Conservation (phyloP, 2,888 invertebrate genomes). For the Idaea biselata region DNA sequence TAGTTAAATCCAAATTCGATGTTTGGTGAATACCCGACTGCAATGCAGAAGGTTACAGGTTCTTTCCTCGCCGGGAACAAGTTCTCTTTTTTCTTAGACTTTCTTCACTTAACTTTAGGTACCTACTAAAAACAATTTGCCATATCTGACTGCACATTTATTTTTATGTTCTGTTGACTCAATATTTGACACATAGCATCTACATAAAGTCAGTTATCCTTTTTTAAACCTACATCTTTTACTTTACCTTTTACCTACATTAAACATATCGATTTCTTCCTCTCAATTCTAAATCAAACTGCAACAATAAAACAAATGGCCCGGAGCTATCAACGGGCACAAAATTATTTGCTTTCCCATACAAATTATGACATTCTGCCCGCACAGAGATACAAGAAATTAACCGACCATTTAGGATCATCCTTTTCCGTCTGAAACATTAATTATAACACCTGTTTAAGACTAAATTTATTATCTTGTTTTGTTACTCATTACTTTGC, state of each 20-base stretch:
- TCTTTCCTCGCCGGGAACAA: too few relatives aligned
- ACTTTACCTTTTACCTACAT: background rate
- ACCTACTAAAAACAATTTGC: too few relatives aligned
- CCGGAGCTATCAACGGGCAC: conserved; percentile 34
- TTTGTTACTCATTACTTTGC: conserved; percentile 67
- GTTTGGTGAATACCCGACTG: too few relatives aligned
- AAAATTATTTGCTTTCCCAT: conserved; percentile 55
- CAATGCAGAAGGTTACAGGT: too few relatives aligned
- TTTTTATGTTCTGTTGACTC: too few relatives aligned
- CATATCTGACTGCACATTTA: too few relatives aligned
- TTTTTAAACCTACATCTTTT: too few relatives aligned
- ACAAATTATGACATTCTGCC: conserved; percentile 69
- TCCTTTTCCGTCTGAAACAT: conserved; percentile 69
- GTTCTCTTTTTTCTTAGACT: too few relatives aligned
- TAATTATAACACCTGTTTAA: conserved; percentile 79
- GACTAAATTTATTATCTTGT: conserved; percentile 71
- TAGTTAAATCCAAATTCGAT: too few relatives aligned
- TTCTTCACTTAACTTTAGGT: too few relatives aligned
- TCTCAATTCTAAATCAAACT: background rate
- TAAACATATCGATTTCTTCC: background rate
- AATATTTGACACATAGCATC: too few relatives aligned
- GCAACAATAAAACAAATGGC: conserved; percentile 25
- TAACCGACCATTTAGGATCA: conserved; percentile 61
- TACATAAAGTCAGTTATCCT: too few relatives aligned
- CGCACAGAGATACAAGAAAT: conserved; percentile 65